Evolutionary conservation across 2,797 vertebrate species (phyloP).

Genomic region (Aotus griseimembra): DNA sequence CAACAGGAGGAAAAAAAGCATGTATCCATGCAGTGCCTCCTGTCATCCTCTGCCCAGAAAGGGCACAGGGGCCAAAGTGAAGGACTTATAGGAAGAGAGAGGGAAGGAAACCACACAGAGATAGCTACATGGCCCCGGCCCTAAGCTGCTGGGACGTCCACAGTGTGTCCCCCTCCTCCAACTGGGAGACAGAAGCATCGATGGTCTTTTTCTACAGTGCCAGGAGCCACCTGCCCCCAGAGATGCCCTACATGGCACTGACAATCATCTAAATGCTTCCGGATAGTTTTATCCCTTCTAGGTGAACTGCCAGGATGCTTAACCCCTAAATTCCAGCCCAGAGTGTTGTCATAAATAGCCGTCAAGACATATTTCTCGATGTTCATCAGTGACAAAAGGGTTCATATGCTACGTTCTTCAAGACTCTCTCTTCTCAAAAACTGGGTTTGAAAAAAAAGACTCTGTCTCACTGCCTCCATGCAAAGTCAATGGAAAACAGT

Average conservation of each 20-base stretch:
- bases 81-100: neutral
- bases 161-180: no score
- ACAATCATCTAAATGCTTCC: fast-evolving
- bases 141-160: neutral
- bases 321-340: neutral
- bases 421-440: no score
- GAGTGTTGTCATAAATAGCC: neutral
- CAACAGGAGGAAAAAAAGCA: conserved; percentile 52
- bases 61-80: neutral
- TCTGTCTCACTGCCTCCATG: neutral
- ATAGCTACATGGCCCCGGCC: neutral
- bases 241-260: neutral
- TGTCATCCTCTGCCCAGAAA: neutral
- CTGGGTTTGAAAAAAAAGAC: no score
- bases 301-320: neutral
- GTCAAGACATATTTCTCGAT: neutral
- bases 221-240: no score
- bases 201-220: neutral
- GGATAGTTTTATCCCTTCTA: neutral
- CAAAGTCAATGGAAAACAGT: neutral
- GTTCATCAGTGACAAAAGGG: neutral
- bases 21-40: fast-evolving
- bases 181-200: neutral
- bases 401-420: neutral
- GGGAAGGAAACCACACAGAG: neutral